These are phyloP conservation scores for Monomorium pharaonis DNA, from an alignment of 1,140 invertebrate genomes.

Conservation along the genomic window DNA sequence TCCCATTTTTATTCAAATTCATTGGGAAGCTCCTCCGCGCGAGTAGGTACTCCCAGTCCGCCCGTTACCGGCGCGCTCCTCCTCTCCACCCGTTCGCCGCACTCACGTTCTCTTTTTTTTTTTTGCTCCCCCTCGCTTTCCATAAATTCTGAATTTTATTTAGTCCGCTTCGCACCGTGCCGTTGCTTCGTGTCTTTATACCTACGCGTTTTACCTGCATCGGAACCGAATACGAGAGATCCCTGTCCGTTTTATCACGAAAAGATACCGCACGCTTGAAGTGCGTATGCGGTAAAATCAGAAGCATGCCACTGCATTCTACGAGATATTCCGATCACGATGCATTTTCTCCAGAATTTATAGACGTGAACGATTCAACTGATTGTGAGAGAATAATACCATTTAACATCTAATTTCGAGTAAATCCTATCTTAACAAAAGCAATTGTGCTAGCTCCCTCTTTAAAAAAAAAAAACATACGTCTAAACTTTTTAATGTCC, in stretches of 20 bases:
- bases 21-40: conserved; percentile 54
- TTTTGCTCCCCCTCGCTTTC: conserved; percentile 76
- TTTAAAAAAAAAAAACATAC: background rate
- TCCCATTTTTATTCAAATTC: conserved; percentile 76
- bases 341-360: background rate
- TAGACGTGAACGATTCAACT: background rate
- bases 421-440: background rate
- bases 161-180: conserved; percentile 62
- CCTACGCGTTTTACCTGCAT: background rate
- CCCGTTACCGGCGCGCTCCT: conserved; percentile 38
- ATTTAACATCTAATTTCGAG: background rate
- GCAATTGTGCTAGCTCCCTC: background rate
- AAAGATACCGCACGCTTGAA: background rate
- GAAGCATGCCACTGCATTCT: background rate
- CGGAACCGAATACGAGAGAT: background rate
- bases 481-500: background rate
- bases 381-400: background rate
- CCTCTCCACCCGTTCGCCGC: conserved; percentile 28
- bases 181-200: conserved; percentile 62
- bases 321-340: background rate
- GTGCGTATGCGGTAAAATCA: background rate
- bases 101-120: conserved; percentile 33
- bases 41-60: conserved; percentile 16
- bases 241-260: background rate
- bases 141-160: conserved; percentile 84